Base-by-base conservation (phyloP, 1,140 invertebrate genomes). In the Aphaenogaster floridana region DNA sequence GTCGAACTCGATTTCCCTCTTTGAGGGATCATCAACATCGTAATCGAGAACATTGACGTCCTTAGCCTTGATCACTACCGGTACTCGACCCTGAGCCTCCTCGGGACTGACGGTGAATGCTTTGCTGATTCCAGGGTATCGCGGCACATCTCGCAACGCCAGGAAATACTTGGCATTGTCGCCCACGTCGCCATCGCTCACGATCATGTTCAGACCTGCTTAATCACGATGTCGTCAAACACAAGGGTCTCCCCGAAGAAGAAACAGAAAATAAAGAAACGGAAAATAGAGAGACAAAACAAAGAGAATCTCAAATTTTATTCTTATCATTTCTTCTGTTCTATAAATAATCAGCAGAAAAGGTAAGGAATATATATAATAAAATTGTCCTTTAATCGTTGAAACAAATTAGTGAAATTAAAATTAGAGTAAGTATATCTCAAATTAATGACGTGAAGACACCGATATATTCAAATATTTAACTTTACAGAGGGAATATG, bases 121-220 rank as follows among this genome's bases (percentile, higher is more conserved):
- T 17, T 95, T 94, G 78, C 95, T 95, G 15, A 96, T 95, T 28
- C 94, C 95, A 48, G 96, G 96, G 2, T 97, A 96, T 86, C 97
- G 96, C 52, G 95, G 95, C 0, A 97, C 95, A 91, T 98, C 96
- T 86, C 96, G 95, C 34, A 98, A 90, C 8, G 94, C 94, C 52
- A 98, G 94, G 78, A 96, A 95, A 90, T 97, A 98, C 87, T 96
- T 97, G n/a, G 97, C 97, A 88, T 98, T 98, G 15, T 97, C 96
- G 1, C 97, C 97, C 59, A 97, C 96, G 92, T 98, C 98, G 2
- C 96, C 96, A 90, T 98, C 98, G 91, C 96, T 97, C 0, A 98
- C 97, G 57, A 97, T 96, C 92, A 98, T 97, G 15, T 97, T 97
- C 9, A 98, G 92, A 11, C 97, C 97, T 88, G 94, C 2, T 93